These are phyloP conservation scores for Plebejus anna DNA, from an alignment of 2,888 invertebrate species.

Conservation along the genomic window DNA sequence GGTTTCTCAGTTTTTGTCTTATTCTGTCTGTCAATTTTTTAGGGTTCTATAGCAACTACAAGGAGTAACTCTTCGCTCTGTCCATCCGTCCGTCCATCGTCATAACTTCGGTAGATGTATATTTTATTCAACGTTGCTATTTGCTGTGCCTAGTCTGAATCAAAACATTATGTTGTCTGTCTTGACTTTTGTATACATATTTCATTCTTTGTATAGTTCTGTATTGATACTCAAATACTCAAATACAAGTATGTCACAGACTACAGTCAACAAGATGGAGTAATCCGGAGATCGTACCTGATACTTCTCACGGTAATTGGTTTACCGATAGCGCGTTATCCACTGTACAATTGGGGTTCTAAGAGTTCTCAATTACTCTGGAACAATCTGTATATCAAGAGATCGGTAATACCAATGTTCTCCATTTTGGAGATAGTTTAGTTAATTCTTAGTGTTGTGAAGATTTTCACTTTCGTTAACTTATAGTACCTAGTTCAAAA, in stretches of 20 bases:
- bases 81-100: too few relatives aligned
- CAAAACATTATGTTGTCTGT: too few relatives aligned
- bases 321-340: conserved; percentile 15
- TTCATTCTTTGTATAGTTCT: neutral
- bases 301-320: neutral
- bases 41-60: too few relatives aligned
- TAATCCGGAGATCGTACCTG: neutral
- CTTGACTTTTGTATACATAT: too few relatives aligned
- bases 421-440: neutral
- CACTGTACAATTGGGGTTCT: conserved; percentile 8
- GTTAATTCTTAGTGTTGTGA: neutral
- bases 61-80: too few relatives aligned
- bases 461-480: neutral
- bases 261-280: neutral
- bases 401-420: conserved; percentile 1
- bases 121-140: too few relatives aligned
- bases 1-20: too few relatives aligned
- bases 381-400: conserved; percentile 3
- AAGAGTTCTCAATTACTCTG: conserved; percentile 11
- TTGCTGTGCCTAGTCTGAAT: too few relatives aligned
- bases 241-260: neutral
- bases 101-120: too few relatives aligned
- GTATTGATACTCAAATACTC: neutral
- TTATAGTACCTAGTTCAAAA: too few relatives aligned
- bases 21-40: too few relatives aligned